Evolutionary conservation across 1,140 invertebrate species (phyloP).

Genomic region (Paracyclopina nana): DNA sequence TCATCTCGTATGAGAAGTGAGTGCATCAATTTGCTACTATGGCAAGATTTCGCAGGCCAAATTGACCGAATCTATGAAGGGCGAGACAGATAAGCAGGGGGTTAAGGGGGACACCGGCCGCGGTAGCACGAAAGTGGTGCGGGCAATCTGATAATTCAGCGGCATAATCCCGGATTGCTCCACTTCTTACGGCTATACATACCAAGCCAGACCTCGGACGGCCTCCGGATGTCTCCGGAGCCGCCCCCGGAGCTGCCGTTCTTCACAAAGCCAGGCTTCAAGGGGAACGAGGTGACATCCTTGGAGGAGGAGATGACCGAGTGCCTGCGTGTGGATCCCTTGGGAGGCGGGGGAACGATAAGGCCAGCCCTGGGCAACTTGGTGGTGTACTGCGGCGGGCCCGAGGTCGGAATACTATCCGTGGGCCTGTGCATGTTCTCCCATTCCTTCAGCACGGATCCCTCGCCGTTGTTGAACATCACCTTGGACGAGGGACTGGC

Average conservation of each 20-base stretch:
- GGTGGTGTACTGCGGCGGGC: not conserved
- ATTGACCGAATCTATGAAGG: no score
- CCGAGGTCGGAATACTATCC: constrained; percentile 5
- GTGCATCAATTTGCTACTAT: no score
- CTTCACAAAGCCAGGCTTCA: not conserved
- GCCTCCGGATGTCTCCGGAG: not conserved
- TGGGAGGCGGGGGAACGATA: not conserved
- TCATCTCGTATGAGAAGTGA: no score
- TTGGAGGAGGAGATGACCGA: not conserved
- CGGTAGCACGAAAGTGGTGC: no score
- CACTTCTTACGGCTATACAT: not conserved
- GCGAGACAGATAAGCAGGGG: no score
- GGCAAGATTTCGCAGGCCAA: no score
- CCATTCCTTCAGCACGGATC: constrained; percentile 5
- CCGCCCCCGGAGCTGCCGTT: no score
- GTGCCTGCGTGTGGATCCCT: not conserved
- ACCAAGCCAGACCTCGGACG: constrained; percentile 1
- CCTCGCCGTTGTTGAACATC: no score
- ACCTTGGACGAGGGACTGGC: no score
- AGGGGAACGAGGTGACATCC: not conserved
- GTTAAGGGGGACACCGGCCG: no score
- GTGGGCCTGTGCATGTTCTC: constrained; percentile 6
- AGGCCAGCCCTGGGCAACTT: not conserved
- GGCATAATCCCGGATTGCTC: not conserved
- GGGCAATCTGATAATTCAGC: not conserved